Percentiles rank a stretch among this genome's conserved stretches.
phyloP scores from a whole-genome alignment of 2,797 vertebrate genomes.

The Rhincodon typus region DNA sequence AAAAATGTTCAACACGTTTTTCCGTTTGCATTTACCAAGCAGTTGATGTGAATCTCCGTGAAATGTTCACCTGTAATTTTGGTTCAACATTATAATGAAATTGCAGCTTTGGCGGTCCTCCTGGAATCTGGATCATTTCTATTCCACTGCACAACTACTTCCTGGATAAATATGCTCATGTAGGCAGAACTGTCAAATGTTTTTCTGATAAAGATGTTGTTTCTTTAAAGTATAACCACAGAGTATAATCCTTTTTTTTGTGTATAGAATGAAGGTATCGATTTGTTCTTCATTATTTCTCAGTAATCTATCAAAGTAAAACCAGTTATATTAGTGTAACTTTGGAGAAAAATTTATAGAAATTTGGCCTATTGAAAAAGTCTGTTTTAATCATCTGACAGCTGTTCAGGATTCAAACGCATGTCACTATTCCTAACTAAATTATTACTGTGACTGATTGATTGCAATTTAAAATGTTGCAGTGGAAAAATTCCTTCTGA shows the following conservation, averaged over 20 bases:
- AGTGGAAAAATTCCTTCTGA: background rate
- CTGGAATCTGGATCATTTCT: background rate
- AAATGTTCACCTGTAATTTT: background rate
- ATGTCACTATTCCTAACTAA: background rate
- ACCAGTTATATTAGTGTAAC: constrained; percentile 38
- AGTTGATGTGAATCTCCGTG: background rate
- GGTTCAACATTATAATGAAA: background rate
- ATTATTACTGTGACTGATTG: background rate
- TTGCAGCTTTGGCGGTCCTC: background rate
- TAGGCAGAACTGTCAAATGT: background rate
- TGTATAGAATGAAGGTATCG: background rate
- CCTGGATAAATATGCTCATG: background rate
- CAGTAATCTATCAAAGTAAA: constrained; percentile 43
- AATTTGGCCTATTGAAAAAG: background rate
- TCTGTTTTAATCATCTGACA: background rate
- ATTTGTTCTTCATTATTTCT: background rate
- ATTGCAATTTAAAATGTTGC: background rate
- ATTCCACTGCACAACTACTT: background rate
- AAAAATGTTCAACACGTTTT: background rate
- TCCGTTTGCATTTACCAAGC: background rate
- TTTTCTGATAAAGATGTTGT: background rate
- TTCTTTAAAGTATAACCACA: background rate
- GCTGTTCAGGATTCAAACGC: background rate
- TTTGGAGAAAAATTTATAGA: background rate
- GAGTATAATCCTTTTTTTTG: background rate